A percentile compares a stretch with the other conserved stretches of the same genome.
These are phyloP conservation scores for Myopa tessellatipennis DNA, from an alignment of 2,888 invertebrate species.

Conservation along the genomic window DNA sequence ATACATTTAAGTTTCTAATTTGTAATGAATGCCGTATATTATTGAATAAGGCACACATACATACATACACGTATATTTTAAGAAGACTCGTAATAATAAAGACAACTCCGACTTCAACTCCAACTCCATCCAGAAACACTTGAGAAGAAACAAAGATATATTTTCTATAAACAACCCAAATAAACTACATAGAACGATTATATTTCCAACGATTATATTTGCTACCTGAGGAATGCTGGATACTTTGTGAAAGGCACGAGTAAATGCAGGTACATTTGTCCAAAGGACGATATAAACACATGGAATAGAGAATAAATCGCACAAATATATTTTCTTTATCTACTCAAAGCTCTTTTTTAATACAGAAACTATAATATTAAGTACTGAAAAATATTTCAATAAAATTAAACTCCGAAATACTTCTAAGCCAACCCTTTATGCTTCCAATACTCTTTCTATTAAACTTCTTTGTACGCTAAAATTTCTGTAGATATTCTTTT, in stretches of 20 bases:
- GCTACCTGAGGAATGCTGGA: too few relatives aligned
- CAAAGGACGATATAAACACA: neutral
- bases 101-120: constrained; percentile 11
- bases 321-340: neutral
- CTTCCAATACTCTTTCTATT: too few relatives aligned
- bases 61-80: too few relatives aligned
- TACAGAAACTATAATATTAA: neutral
- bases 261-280: neutral
- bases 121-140: constrained; percentile 33
- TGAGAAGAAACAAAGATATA: neutral
- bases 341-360: neutral
- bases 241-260: neutral
- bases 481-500: too few relatives aligned
- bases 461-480: too few relatives aligned
- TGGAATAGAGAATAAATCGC: neutral
- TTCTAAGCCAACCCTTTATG: too few relatives aligned
- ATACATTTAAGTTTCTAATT: constrained; percentile 26
- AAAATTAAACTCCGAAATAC: too few relatives aligned
- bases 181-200: neutral
- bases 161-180: neutral
- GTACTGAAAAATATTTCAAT: too few relatives aligned
- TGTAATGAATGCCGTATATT: neutral
- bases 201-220: too few relatives aligned
- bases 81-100: neutral
- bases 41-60: too few relatives aligned